A percentile compares a stretch with the other conserved stretches of the same genome.
phyloP scores from a whole-genome alignment of 1,140 invertebrate genomes.

The Sitobion miscanthi region DNA sequence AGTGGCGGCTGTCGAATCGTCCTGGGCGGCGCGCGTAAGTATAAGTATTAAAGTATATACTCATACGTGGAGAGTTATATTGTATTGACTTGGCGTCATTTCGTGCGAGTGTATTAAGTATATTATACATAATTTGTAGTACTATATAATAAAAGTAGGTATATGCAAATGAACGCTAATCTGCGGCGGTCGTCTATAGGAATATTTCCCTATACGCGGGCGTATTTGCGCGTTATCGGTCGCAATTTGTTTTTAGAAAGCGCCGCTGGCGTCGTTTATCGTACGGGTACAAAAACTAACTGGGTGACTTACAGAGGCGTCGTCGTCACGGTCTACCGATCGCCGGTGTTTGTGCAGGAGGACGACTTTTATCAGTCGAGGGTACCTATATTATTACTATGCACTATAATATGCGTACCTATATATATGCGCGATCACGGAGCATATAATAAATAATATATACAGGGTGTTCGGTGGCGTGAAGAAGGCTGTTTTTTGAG shows the following conservation, averaged over 20 bases:
- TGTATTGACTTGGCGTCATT: background rate
- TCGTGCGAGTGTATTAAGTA: background rate
- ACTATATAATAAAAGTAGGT: background rate
- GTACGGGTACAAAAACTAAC: background rate
- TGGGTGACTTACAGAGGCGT: background rate
- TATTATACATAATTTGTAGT: background rate
- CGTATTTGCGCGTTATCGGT: slow-evolving; percentile 12
- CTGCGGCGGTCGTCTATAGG: background rate
- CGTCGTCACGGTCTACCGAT: slow-evolving; percentile 20
- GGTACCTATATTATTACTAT: background rate
- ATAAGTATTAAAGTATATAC: background rate
- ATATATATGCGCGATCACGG: background rate
- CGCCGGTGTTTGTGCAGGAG: background rate
- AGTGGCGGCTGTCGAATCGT: background rate
- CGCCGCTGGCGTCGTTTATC: background rate
- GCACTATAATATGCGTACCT: background rate
- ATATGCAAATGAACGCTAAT: slow-evolving; percentile 1
- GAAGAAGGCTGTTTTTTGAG: background rate
- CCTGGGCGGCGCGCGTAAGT: background rate
- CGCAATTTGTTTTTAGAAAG: slow-evolving; percentile 9
- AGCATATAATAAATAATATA: too few relatives aligned
- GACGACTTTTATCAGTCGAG: slow-evolving; percentile 27
- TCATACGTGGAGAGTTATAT: background rate
- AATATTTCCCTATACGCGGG: background rate
- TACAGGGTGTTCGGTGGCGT: background rate